phyloP scores from a whole-genome alignment of 2,797 vertebrate species.

The Psittacula derbiana region DNA sequence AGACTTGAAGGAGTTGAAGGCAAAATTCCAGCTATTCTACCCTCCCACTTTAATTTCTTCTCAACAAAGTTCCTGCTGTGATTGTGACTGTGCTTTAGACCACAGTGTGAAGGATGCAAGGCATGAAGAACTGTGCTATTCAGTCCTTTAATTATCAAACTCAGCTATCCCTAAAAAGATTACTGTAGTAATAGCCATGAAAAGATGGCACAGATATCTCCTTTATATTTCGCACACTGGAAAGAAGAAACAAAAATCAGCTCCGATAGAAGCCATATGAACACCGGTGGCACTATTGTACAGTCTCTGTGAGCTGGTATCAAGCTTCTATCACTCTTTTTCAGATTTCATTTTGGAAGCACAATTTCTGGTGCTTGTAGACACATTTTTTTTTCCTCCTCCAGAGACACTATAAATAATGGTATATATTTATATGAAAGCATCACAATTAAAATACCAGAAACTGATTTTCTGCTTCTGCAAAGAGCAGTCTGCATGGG shows the following conservation, averaged over 20 bases:
- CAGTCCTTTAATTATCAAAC: background rate
- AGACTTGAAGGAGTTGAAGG: constrained; percentile 41
- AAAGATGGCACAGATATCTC: background rate
- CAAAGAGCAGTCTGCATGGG: background rate
- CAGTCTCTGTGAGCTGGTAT: background rate
- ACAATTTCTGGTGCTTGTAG: background rate
- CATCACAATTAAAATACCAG: background rate
- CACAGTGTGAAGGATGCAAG: background rate
- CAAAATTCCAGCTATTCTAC: constrained; percentile 59
- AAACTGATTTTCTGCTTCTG: background rate
- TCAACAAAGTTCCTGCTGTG: constrained; percentile 45
- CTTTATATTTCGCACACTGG: background rate
- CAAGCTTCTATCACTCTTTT: background rate
- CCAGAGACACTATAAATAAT: background rate
- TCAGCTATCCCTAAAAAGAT: background rate
- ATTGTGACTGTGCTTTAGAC: background rate
- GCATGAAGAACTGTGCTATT: background rate
- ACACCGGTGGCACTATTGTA: background rate
- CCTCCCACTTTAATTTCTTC: constrained; percentile 56
- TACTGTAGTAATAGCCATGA: background rate
- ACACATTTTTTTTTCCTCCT: background rate
- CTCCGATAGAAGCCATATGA: background rate
- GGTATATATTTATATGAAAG: background rate
- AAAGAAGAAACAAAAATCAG: background rate
- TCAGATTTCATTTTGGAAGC: background rate